These are phyloP conservation scores for Eupithecia vulgata DNA, from an alignment of 2,888 invertebrate genomes.

Conservation along the genomic window DNA sequence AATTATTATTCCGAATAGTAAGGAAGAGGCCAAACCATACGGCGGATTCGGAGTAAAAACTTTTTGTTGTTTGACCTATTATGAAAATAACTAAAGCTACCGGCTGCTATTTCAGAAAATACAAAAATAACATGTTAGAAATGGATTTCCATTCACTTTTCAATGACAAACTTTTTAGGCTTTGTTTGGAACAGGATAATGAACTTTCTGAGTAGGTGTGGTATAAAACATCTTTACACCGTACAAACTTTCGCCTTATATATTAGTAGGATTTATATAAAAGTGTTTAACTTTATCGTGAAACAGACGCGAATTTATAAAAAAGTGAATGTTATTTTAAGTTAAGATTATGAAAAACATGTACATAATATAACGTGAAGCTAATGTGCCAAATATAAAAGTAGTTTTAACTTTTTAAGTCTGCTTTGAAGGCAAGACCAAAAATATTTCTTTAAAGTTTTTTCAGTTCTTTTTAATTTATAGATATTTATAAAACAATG, in stretches of 20 bases:
- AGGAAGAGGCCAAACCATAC: too few relatives aligned
- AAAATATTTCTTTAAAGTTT: background rate
- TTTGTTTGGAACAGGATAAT: too few relatives aligned
- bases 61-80: too few relatives aligned
- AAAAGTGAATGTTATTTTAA: background rate
- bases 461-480: background rate
- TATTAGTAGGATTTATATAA: background rate
- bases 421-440: background rate
- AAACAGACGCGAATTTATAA: background rate
- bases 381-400: slow-evolving; percentile 31
- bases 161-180: too few relatives aligned
- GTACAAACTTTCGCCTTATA: background rate
- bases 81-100: too few relatives aligned
- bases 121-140: too few relatives aligned
- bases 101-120: too few relatives aligned
- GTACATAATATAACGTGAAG: slow-evolving; percentile 35
- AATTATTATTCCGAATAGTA: too few relatives aligned
- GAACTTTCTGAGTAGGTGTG: too few relatives aligned
- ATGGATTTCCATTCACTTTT: too few relatives aligned
- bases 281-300: background rate
- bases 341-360: slow-evolving; percentile 16
- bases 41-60: too few relatives aligned
- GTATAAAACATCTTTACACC: background rate
- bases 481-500: background rate
- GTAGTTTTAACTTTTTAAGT: slow-evolving; percentile 11